Evolutionary conservation across 2,797 vertebrate genomes (phyloP).

Genomic region (Bovichtus variegatus): DNA sequence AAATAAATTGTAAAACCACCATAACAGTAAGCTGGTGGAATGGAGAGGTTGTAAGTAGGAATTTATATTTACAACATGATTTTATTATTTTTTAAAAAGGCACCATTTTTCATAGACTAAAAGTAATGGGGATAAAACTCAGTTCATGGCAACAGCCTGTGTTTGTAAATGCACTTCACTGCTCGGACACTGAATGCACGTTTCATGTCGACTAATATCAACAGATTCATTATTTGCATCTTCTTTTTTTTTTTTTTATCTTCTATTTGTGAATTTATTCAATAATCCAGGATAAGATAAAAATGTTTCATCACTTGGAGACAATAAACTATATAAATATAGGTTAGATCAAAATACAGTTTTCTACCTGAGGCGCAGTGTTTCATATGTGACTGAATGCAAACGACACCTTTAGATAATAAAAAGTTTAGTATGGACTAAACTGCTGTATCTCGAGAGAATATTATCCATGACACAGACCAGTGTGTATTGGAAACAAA

Average conservation of each 20-base stretch:
- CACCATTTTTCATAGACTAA: not conserved
- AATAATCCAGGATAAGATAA: not conserved
- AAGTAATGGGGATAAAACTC: not conserved
- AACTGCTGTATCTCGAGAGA: not conserved
- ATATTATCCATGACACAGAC: no score
- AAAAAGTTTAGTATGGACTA: no score
- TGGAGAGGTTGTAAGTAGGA: not conserved
- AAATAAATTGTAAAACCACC: not conserved
- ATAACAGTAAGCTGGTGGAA: not conserved
- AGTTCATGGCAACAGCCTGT: not conserved
- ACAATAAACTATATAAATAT: not conserved
- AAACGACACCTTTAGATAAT: not conserved
- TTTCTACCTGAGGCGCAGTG: not conserved
- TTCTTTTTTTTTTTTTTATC: not conserved
- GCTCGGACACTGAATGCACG: no score
- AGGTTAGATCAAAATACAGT: conserved; percentile 1
- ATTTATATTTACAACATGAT: not conserved
- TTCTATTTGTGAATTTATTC: not conserved
- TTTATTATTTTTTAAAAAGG: not conserved
- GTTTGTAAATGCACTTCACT: not conserved
- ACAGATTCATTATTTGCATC: not conserved
- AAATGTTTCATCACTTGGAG: not conserved
- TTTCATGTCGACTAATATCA: no score
- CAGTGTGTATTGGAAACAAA: no score
- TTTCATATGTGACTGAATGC: not conserved